Conservation (phyloP, 1,140 invertebrate species). For the Drepana arcuata region DNA sequence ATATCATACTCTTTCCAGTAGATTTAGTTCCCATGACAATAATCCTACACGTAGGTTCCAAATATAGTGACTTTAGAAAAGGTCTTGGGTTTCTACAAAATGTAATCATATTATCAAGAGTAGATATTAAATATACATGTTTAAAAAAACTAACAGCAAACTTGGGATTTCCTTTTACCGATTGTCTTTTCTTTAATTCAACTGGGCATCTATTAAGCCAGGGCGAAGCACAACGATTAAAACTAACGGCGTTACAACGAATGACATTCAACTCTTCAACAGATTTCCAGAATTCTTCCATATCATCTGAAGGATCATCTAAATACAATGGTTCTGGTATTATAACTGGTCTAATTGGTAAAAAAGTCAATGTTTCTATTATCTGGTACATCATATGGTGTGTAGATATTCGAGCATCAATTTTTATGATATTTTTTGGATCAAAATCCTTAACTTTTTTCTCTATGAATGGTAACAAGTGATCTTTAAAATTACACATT, state of each 20-base stretch:
- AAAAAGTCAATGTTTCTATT: conserved; percentile 56
- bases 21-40: conserved; percentile 46
- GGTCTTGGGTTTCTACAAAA: conserved; percentile 75
- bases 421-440: conserved; percentile 68
- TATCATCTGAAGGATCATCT: conserved; percentile 39
- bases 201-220: conserved; percentile 76
- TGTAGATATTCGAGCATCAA: conserved; percentile 68
- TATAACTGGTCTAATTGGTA: conserved; percentile 56
- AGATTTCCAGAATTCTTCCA: conserved; percentile 51
- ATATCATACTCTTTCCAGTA: conserved; percentile 52
- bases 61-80: conserved; percentile 57
- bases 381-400: conserved; percentile 64
- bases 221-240: conserved; percentile 53
- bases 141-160: conserved; percentile 73
- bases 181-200: conserved; percentile 65
- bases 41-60: conserved; percentile 54
- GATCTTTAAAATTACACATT: conserved; percentile 59
- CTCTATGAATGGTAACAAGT: conserved; percentile 57
- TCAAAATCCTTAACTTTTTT: conserved; percentile 64
- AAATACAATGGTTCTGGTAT: conserved; percentile 50
- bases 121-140: conserved; percentile 73
- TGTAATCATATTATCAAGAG: conserved; percentile 43
- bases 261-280: conserved; percentile 43
- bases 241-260: conserved; percentile 30
- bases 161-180: conserved; percentile 55